Base-by-base conservation (phyloP, 2,113 vertebrate species). In the Corythoichthys intestinalis region DNA sequence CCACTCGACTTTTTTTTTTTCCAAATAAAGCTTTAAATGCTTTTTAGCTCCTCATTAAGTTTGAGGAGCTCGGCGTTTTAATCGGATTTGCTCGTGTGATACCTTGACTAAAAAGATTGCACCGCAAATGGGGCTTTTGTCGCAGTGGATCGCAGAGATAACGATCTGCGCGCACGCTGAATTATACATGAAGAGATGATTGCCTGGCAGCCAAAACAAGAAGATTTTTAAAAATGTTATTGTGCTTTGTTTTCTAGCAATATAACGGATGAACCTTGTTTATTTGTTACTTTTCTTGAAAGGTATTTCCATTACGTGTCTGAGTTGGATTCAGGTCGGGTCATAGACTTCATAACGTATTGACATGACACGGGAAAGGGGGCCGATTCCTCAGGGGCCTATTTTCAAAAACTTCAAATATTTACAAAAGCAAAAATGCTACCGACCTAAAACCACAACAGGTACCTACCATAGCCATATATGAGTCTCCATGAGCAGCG, bases 71-170 rank as follows among this genome's bases (percentile, higher is more conserved):
- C 1, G 17, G 2, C 20, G 17, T 44, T 62, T 44, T 20, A 46
- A 62, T 44, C 17, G 59, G 39, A 20, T 62, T 62, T 44, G n/a
- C 17, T 62, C 14, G 39, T 44, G 58, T 39, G 58, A 39, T 28
- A 39, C 39, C 28, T 56, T 39, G 48, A 67, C 52, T 54, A 73
- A 53, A 66, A n/a, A 53, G 37, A 67, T 12, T 57, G 50, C 2
- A 38, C 14, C 13, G 41, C 52, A 46, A 48, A 35, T 48, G 58
- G 48, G 13, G 39, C 37, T 46, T 75, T 66, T 59, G 72, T 66
- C 56, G 52, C 60, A 52, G 54, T 74, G 67, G 15, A 72, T 76
- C 68, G 67, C 8, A 0, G 52, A 66, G 73, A 75, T 68, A 73
- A 65, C 60, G 39, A 75, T 78, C 70, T 35, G 52, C 60, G 37